Evolutionary conservation across 2,888 invertebrate genomes (phyloP), one percentile per base, ranked within the genome.

Genomic region (Glyphotaelius pellucidus): DNA sequence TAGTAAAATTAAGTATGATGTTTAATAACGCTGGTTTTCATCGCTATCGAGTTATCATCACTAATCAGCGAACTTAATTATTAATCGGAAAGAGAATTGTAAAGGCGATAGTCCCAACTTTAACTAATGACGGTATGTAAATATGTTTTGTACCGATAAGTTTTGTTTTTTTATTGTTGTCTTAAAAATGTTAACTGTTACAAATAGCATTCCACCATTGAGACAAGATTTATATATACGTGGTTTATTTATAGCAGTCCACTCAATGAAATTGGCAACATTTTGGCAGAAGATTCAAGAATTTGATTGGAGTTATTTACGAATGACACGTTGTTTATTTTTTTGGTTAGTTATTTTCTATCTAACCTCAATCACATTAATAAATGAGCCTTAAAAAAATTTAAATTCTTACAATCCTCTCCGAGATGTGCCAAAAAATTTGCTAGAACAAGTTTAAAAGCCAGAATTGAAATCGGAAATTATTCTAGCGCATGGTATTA

Each of bases 141-240:
- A 67, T 67, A 67, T 67, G 9, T 67, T 67, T 67, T 67, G 67
- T 67, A 67, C 25, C 67, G 25, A 67, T 67, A 67, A 15, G 52
- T 67, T 67, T 25, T 67, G 25, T 67, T 67, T 67, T 52, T 67
- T 67, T 67, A 67, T n/a, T 67, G 67, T 67, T 67, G 25, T 25
- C 67, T 67, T 67, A 67, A 67, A 67, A 67, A 67, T 67, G 67
- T 67, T 67, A 67, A 67, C 67, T 67, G 67, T 67, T 67, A 67
- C 67, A 67, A 67, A 67, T 67, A 67, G 67, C 67, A 9, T 67
- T 52, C 25, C 25, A 67, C 67, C 67, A 25, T 67, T 67, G 67
- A 67, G 25, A 2, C 2, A 67, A 25, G 67, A 67, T 67, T 67
- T 67, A 67, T 67, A 67, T 67, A 67, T 67, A 25, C 67, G 5